These are phyloP conservation scores for Microtus agrestis DNA, from an alignment of 2,797 vertebrate genomes.

Conservation along the genomic window DNA sequence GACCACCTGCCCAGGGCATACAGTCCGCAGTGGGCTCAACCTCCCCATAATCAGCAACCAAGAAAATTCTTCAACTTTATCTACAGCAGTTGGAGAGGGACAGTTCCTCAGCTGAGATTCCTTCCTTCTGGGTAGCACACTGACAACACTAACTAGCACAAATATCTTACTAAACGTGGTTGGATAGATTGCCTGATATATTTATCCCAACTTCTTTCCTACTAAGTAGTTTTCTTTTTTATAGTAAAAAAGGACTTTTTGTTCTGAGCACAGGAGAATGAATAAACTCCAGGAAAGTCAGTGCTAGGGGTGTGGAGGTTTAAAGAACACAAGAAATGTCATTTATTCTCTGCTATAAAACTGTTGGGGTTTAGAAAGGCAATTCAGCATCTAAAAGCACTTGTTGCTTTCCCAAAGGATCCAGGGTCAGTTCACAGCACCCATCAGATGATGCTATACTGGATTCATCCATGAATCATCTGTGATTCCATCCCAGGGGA, in stretches of 20 bases:
- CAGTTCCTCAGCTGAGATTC: too few species aligned
- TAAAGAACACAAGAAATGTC: neutral
- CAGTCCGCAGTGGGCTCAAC: neutral
- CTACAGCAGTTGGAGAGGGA: neutral
- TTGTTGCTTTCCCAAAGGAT: too few species aligned
- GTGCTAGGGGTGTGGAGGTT: neutral
- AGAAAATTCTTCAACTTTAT: neutral
- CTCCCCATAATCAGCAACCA: neutral
- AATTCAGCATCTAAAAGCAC: neutral
- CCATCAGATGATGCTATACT: neutral
- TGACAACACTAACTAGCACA: neutral
- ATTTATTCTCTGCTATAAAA: conserved; percentile 37
- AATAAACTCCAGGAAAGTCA: neutral
- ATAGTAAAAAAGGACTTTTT: neutral
- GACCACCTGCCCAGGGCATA: neutral
- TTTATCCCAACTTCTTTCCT: conserved; percentile 11
- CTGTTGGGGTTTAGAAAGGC: neutral
- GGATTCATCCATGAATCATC: neutral
- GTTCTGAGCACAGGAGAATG: neutral
- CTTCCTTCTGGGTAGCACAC: neutral
- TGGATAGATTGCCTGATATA: neutral
- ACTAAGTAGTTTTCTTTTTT: conserved; percentile 26
- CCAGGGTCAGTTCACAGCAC: neutral
- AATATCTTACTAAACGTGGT: neutral
- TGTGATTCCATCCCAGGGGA: neutral